Percentiles rank a stretch among this genome's conserved stretches.
Evolutionary conservation across 2,113 vertebrate species (phyloP).

Genomic region (Chaetodon auriga): DNA sequence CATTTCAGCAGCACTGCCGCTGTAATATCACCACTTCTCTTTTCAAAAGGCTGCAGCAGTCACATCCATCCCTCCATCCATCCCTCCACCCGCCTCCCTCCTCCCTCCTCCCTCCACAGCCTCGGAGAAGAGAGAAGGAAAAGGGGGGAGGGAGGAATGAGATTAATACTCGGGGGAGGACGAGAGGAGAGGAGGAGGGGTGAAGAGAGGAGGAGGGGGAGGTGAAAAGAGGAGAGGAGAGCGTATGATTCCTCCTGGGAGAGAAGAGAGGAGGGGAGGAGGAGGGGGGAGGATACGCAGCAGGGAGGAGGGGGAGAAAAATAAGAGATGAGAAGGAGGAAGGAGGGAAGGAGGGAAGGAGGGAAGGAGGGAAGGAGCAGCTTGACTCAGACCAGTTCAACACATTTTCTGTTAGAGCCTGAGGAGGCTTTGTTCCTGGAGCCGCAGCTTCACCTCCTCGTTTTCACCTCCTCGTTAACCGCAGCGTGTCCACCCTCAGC

Average conservation of each 20-base stretch:
- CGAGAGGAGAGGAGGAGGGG: constrained; percentile 29
- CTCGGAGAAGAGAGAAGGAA: not conserved
- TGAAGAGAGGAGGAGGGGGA: constrained; percentile 43
- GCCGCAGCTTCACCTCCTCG: too few relatives aligned
- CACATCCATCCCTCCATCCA: constrained; percentile 42
- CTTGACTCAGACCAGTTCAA: too few relatives aligned
- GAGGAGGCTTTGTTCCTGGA: too few relatives aligned
- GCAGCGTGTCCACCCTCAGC: too few relatives aligned
- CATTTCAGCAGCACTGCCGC: constrained; percentile 53
- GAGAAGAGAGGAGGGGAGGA: constrained; percentile 10
- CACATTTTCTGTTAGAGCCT: too few relatives aligned
- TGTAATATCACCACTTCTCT: constrained; percentile 54
- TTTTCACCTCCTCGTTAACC: too few relatives aligned
- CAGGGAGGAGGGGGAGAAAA: constrained; percentile 11
- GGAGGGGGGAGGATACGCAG: not conserved
- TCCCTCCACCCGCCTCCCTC: not conserved
- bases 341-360: not conserved
- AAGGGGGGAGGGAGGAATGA: constrained; percentile 23
- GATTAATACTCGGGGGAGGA: constrained; percentile 59
- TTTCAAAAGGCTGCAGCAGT: constrained; percentile 54
- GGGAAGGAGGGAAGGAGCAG: too few relatives aligned
- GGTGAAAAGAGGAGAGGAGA: constrained; percentile 52
- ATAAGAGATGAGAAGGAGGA: not conserved
- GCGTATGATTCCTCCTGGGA: constrained; percentile 70
- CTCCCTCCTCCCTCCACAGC: not conserved